Conservation (phyloP, 2,888 invertebrate species). For the Lycocerus yunnanus region DNA sequence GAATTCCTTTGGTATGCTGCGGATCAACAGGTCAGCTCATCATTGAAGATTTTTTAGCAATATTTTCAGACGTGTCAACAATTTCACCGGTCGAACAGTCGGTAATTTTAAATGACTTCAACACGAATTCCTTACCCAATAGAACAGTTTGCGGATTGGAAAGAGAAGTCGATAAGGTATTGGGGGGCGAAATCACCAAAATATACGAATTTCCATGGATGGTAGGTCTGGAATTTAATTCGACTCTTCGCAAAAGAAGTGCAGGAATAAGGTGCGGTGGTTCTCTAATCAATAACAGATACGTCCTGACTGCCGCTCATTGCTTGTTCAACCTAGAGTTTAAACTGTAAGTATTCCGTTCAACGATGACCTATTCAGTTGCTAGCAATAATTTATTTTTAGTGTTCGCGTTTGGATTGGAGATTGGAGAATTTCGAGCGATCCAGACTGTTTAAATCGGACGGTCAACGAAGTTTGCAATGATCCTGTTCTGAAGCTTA, state of each 20-base stretch:
- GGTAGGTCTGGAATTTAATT: constrained; percentile 51
- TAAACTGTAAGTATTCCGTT: neutral
- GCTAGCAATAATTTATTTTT: constrained; percentile 12
- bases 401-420: constrained; percentile 53
- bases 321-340: constrained; percentile 36
- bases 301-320: constrained; percentile 56
- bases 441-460: constrained; percentile 52
- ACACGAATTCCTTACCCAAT: neutral
- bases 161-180: neutral
- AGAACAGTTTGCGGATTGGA: constrained; percentile 11
- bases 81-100: neutral
- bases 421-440: constrained; percentile 56
- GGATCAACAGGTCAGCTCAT: constrained; percentile 12
- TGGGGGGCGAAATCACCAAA: constrained; percentile 43
- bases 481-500: constrained; percentile 45
- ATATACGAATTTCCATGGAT: constrained; percentile 57
- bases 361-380: neutral
- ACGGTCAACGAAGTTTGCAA: constrained; percentile 44
- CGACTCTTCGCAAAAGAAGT: neutral
- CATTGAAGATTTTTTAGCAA: neutral
- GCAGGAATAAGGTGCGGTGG: constrained; percentile 48
- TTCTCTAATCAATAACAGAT: constrained; percentile 54
- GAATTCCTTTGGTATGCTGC: constrained; percentile 46
- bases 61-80: neutral
- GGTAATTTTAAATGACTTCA: neutral